Conservation (phyloP, 2,113 vertebrate species). For the Oenanthe melanoleuca region DNA sequence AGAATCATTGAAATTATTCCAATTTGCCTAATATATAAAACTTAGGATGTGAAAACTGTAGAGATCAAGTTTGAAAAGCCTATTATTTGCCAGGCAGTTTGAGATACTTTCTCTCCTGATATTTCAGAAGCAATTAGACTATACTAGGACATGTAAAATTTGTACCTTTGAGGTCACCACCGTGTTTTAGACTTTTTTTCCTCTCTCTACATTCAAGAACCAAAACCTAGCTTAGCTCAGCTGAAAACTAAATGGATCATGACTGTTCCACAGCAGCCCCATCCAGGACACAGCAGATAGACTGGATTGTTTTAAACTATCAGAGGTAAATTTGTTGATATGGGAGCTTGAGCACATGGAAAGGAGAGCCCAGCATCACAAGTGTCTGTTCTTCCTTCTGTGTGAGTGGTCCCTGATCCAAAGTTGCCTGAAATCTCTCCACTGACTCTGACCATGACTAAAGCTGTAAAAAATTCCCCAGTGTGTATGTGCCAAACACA, state of each 20-base stretch:
- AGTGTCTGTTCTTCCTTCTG: neutral
- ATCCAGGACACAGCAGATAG: neutral
- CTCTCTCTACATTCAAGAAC: neutral
- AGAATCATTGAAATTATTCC: neutral
- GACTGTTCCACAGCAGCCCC: neutral
- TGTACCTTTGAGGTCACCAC: neutral
- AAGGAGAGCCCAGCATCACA: neutral
- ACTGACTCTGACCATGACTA: neutral
- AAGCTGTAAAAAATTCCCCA: neutral
- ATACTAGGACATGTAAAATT: neutral
- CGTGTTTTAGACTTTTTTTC: neutral
- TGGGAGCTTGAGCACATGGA: neutral
- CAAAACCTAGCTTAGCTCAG: neutral
- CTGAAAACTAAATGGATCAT: neutral
- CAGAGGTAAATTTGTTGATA: neutral
- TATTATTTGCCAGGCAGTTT: neutral
- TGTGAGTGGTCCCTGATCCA: neutral
- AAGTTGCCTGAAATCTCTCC: neutral
- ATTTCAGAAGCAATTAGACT: slow-evolving; percentile 7
- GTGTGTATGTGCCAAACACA: neutral
- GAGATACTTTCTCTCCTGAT: neutral
- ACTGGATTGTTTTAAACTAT: neutral
- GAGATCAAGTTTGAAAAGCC: neutral
- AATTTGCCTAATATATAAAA: neutral
- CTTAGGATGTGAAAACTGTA: neutral